These are phyloP conservation scores for Carcharodon carcharias DNA, from an alignment of 2,797 vertebrate species.

Conservation along the genomic window DNA sequence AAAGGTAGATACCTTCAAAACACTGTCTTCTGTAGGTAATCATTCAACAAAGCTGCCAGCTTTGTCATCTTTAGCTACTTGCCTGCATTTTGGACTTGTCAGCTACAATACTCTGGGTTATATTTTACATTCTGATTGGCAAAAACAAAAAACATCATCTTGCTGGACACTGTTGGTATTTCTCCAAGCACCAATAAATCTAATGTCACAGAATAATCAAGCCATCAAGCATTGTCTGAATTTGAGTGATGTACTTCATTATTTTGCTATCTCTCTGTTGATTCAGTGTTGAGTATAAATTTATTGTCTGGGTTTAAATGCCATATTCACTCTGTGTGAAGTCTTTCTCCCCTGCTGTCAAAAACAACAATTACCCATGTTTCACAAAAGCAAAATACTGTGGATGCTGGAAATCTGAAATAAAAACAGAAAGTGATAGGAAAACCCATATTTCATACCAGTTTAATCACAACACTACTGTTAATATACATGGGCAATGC, in stretches of 20 bases:
- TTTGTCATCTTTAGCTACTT: neutral
- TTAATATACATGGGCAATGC: too few relatives aligned
- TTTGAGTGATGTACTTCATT: conserved; percentile 26
- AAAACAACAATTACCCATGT: neutral
- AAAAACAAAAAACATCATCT: neutral
- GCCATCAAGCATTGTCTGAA: conserved; percentile 13
- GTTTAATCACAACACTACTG: neutral
- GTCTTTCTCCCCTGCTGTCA: neutral
- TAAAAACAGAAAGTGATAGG: too few relatives aligned
- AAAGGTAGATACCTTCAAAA: neutral
- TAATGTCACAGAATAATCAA: neutral
- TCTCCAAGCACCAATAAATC: neutral
- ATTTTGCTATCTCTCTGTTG: neutral
- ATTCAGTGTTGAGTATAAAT: conserved; percentile 23
- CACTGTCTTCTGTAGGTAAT: neutral
- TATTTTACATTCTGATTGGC: neutral
- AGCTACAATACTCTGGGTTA: neutral
- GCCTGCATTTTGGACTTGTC: neutral
- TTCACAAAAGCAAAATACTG: neutral
- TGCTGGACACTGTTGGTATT: neutral
- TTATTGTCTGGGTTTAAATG: neutral
- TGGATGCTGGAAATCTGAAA: too few relatives aligned
- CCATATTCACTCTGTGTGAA: neutral
- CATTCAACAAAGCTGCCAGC: neutral
- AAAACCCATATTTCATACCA: neutral